These are phyloP conservation scores for Orbicella faveolata DNA, from an alignment of 64 coral and sea anemone genomes.

Conservation along the genomic window DNA sequence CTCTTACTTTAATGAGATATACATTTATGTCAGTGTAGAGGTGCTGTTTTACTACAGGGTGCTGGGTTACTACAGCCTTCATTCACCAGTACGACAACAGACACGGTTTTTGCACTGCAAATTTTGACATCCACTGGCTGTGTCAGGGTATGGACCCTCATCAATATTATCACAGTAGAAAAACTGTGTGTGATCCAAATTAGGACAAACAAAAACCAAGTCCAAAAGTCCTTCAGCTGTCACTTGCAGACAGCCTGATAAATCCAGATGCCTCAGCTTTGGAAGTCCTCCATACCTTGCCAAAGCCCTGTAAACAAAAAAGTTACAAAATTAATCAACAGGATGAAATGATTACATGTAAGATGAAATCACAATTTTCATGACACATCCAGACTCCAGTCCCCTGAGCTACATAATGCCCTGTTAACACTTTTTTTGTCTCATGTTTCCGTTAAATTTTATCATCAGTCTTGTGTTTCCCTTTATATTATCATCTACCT, in stretches of 20 bases:
- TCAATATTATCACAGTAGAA: slow-evolving; percentile 99
- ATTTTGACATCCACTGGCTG: slow-evolving; percentile 98
- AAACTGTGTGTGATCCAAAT: slow-evolving; percentile 80
- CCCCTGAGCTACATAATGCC: no score
- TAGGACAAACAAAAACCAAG: slow-evolving; percentile 82
- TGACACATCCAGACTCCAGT: no score
- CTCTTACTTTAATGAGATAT: no score
- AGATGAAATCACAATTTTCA: background rate
- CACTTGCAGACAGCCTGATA: slow-evolving; percentile 91
- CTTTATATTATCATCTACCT: no score
- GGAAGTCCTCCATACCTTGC: slow-evolving; percentile 76
- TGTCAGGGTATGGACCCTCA: slow-evolving; percentile 93
- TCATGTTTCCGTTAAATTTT: no score
- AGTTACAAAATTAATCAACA: no score
- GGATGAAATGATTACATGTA: no score
- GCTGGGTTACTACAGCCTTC: background rate
- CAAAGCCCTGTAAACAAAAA: slow-evolving; percentile 56
- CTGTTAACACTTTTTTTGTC: no score
- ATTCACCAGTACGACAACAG: slow-evolving; percentile 84
- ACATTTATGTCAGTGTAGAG: background rate
- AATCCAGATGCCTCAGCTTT: slow-evolving; percentile 81
- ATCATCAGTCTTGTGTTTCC: no score
- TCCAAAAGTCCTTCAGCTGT: slow-evolving; percentile 85
- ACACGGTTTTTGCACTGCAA: slow-evolving; percentile 81
- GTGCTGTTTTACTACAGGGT: background rate